Percentiles rank a stretch among this genome's conserved stretches.
Conservation (phyloP, 2,113 vertebrate species). For the Girardinichthys multiradiatus region DNA sequence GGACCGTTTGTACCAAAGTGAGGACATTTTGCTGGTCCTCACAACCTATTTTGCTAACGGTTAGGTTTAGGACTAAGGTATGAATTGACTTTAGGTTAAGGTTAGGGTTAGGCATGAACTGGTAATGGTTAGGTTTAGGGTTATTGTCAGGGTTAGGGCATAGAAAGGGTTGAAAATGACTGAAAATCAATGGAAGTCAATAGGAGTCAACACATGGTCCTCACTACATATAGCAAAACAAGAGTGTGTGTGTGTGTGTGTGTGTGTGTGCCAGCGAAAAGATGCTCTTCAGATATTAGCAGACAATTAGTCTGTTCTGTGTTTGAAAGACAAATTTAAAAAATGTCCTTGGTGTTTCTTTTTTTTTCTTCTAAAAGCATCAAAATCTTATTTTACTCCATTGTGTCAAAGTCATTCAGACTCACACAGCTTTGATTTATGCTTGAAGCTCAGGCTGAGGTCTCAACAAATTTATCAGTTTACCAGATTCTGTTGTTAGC, state of each 20-base stretch:
- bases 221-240: too few species aligned
- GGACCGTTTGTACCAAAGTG: too few species aligned
- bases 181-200: too few species aligned
- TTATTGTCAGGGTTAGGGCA: too few species aligned
- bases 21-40: too few species aligned
- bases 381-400: conserved; percentile 59
- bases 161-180: too few species aligned
- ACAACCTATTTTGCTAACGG: too few species aligned
- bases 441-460: conserved; percentile 40
- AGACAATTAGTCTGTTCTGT: conserved; percentile 68
- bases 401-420: conserved; percentile 67
- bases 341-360: conserved; percentile 60
- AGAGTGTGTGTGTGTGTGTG: conserved; percentile 36
- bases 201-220: too few species aligned
- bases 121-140: too few species aligned
- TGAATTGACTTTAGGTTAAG: too few species aligned
- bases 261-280: conserved; percentile 63
- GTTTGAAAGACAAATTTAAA: conserved; percentile 64
- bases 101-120: too few species aligned
- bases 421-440: conserved; percentile 56
- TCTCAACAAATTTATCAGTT: conserved; percentile 56
- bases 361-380: conserved; percentile 55
- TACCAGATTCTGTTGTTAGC: conserved; percentile 39
- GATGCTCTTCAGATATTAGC: conserved; percentile 66
- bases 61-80: too few species aligned